These are phyloP conservation scores for Alligator mississippiensis DNA, from an alignment of 2,113 vertebrate species.

Conservation along the genomic window DNA sequence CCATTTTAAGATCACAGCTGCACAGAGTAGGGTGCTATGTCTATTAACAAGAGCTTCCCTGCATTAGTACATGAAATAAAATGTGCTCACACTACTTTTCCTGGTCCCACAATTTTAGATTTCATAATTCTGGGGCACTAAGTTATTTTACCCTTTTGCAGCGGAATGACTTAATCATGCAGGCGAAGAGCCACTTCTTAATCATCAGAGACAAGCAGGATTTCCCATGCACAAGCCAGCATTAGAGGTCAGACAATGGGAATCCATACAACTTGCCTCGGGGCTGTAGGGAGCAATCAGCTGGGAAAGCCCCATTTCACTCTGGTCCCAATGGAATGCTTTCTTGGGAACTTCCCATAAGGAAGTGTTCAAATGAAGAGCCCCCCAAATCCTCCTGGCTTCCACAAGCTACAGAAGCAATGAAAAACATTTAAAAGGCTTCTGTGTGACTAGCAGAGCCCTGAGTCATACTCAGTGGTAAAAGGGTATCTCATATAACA, in stretches of 20 bases:
- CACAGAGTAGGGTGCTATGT: too few species aligned
- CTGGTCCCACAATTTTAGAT: not conserved
- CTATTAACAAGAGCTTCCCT: not conserved
- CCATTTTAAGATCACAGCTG: not conserved
- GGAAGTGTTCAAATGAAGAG: not conserved
- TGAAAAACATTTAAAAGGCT: not conserved
- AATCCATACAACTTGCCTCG: not conserved
- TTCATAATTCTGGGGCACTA: not conserved
- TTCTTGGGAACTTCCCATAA: not conserved
- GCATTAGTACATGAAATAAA: not conserved
- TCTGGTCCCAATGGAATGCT: not conserved
- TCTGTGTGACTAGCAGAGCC: not conserved
- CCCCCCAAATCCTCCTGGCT: not conserved
- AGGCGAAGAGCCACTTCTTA: not conserved
- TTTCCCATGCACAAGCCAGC: not conserved
- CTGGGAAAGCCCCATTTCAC: not conserved
- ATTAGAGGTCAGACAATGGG: not conserved
- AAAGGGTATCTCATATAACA: not conserved
- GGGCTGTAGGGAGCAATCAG: not conserved
- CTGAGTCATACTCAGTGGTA: not conserved
- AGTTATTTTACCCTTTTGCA: not conserved
- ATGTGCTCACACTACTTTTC: not conserved
- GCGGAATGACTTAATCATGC: not conserved
- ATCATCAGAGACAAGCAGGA: not conserved
- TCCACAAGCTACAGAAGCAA: not conserved